These are phyloP conservation scores for Microcebus griseorufus DNA, from an alignment of 2,113 vertebrate species.

Conservation along the genomic window DNA sequence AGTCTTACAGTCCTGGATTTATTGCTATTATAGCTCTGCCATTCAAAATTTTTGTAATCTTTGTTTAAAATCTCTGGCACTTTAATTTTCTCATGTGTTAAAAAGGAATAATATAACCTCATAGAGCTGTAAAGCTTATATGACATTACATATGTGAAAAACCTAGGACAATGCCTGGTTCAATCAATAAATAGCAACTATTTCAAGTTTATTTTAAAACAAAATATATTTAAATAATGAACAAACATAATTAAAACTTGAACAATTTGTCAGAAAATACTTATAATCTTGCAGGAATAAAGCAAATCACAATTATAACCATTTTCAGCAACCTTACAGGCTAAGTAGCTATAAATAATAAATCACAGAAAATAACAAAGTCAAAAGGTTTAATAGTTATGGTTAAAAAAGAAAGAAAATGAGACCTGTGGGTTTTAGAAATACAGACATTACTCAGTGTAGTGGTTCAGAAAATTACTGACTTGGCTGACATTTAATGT, in stretches of 20 bases:
- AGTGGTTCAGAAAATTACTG: not conserved
- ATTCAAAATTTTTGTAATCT: conserved; percentile 18
- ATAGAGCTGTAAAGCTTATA: not conserved
- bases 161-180: not conserved
- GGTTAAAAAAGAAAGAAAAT: not conserved
- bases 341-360: not conserved
- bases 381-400: not conserved
- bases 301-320: not conserved
- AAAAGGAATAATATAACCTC: not conserved
- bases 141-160: not conserved
- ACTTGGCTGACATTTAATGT: not conserved
- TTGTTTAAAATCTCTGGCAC: not conserved
- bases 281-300: not conserved
- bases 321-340: not conserved
- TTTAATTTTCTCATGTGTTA: not conserved
- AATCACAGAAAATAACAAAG: not conserved
- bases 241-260: not conserved
- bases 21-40: not conserved
- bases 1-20: not conserved
- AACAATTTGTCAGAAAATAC: not conserved
- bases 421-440: not conserved
- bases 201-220: not conserved
- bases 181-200: not conserved
- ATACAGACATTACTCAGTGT: not conserved
- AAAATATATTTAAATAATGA: not conserved